These are phyloP conservation scores for Xenus cinereus DNA, from an alignment of 2,113 vertebrate genomes.

Conservation along the genomic window DNA sequence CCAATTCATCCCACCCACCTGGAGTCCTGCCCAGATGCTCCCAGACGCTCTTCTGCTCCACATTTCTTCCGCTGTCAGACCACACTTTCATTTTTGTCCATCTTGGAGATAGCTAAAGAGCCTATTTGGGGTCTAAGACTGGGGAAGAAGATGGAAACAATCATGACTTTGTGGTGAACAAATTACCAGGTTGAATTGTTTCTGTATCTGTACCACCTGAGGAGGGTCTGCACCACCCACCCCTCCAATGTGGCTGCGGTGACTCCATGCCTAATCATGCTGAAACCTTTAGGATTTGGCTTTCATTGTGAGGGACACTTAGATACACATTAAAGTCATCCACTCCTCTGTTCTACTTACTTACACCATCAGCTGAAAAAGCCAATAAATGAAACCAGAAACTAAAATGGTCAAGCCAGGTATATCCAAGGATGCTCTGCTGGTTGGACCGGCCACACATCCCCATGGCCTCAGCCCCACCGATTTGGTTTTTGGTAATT, in stretches of 20 bases:
- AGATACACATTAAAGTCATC: neutral
- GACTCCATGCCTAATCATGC: neutral
- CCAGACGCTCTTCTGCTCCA: neutral
- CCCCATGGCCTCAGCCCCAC: neutral
- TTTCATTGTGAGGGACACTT: neutral
- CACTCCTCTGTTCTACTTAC: neutral
- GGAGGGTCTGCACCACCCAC: neutral
- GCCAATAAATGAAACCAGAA: neutral
- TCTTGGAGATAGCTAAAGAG: neutral
- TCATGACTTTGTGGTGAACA: neutral
- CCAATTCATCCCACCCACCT: neutral
- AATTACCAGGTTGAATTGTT: neutral
- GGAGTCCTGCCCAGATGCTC: neutral
- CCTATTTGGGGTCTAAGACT: neutral
- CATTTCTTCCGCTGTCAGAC: neutral
- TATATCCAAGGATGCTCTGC: neutral
- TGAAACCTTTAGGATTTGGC: neutral
- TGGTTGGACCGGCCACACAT: neutral
- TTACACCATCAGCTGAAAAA: neutral
- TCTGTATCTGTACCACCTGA: neutral
- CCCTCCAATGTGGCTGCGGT: accelerated
- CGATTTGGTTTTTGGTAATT: neutral
- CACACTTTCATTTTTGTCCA: neutral
- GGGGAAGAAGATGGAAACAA: neutral
- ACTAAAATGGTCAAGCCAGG: neutral